A percentile compares a stretch with the other conserved stretches of the same genome.
These are phyloP conservation scores for Rhopalosiphum nymphaeae DNA, from an alignment of 2,888 invertebrate genomes.

Conservation along the genomic window DNA sequence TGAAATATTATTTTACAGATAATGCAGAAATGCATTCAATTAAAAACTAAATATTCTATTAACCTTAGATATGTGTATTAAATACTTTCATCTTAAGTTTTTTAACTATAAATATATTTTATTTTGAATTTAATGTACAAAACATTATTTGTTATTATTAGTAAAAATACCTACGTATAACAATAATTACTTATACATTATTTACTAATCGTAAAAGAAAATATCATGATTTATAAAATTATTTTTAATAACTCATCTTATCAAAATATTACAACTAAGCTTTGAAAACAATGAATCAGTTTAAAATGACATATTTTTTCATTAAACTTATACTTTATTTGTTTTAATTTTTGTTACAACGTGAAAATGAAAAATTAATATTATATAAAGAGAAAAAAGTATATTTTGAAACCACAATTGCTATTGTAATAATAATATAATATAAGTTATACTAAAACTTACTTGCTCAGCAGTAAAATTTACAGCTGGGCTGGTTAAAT, in stretches of 20 bases:
- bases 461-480: conserved; percentile 81
- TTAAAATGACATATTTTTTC: not conserved
- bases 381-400: not conserved
- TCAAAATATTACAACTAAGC: not conserved
- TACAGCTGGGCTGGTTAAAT: conserved; percentile 81
- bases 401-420: not conserved
- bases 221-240: not conserved
- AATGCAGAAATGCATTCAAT: too few species aligned
- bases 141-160: not conserved
- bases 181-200: not conserved
- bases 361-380: not conserved
- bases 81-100: too few species aligned
- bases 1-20: too few species aligned
- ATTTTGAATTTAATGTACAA: not conserved
- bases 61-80: too few species aligned
- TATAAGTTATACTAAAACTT: conserved; percentile 64
- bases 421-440: not conserved
- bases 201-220: not conserved
- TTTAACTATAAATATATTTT: too few species aligned
- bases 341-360: not conserved
- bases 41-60: too few species aligned
- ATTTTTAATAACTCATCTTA: not conserved
- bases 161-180: not conserved
- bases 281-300: not conserved
- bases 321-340: not conserved